phyloP scores from a whole-genome alignment of 2,797 vertebrate species.

The Phaenicophaeus curvirostris region DNA sequence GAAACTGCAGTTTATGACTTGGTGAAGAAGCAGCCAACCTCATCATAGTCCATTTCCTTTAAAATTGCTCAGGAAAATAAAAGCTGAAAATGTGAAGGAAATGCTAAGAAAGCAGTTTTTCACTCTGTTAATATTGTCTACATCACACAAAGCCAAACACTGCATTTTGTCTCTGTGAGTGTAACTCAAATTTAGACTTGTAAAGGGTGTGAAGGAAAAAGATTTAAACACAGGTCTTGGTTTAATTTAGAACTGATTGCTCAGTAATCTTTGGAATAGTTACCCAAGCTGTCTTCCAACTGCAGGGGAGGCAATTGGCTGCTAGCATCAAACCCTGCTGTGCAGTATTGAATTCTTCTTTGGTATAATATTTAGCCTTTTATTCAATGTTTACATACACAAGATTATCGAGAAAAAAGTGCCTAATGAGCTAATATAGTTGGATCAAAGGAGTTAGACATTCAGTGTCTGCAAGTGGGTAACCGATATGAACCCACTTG shows the following conservation, averaged over 20 bases:
- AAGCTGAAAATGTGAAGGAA: constrained; percentile 69
- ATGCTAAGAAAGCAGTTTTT: constrained; percentile 72
- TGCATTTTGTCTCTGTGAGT: constrained; percentile 68
- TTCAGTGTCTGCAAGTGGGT: constrained; percentile 51
- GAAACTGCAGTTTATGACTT: constrained; percentile 53
- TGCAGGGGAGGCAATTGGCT: constrained; percentile 76
- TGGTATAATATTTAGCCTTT: constrained; percentile 76
- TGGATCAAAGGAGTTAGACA: constrained; percentile 58
- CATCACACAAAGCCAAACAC: constrained; percentile 59
- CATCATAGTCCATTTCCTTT: constrained; percentile 71
- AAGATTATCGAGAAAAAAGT: constrained; percentile 74
- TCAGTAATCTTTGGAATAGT: constrained; percentile 82
- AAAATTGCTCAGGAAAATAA: constrained; percentile 71
- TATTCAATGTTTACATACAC: constrained; percentile 76
- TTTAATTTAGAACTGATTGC: constrained; percentile 79
- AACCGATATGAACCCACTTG: constrained; percentile 36
- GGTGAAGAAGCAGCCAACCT: constrained; percentile 58
- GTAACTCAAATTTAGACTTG: constrained; percentile 55
- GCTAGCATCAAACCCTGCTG: constrained; percentile 71
- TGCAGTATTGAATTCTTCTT: constrained; percentile 71
- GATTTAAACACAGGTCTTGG: constrained; percentile 71
- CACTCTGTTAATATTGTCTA: constrained; percentile 66
- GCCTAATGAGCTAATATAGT: constrained; percentile 72
- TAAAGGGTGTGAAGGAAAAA: constrained; percentile 34
- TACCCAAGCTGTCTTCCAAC: constrained; percentile 77